Conservation (phyloP, 2,113 vertebrate species). For the Dipodomys merriami region DNA sequence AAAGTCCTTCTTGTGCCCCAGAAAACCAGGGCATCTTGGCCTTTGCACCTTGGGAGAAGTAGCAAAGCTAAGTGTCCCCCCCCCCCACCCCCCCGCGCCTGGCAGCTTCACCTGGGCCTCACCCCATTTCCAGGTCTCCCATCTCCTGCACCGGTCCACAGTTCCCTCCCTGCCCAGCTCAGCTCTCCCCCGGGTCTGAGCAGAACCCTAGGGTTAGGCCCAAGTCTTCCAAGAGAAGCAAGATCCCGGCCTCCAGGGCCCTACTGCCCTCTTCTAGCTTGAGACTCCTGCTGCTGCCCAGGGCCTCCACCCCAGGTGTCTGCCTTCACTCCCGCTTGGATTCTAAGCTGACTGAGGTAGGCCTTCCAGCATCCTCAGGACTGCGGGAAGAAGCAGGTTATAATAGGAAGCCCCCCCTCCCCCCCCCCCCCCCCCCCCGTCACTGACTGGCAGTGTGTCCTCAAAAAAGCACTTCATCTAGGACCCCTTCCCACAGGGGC, state of each 20-base stretch:
- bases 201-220: too few species aligned
- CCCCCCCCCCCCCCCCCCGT: too few species aligned
- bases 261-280: too few species aligned
- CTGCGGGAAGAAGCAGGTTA: accelerated
- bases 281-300: too few species aligned
- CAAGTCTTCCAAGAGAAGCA: not conserved
- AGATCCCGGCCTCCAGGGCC: not conserved
- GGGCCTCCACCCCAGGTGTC: not conserved
- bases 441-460: too few species aligned
- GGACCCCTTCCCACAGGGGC: too few species aligned
- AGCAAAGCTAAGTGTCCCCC: not conserved
- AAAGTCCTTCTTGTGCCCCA: not conserved
- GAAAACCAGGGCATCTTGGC: not conserved
- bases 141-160: not conserved
- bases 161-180: not conserved
- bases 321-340: not conserved
- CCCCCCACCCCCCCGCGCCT: too few species aligned
- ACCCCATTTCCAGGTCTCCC: not conserved
- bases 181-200: not conserved
- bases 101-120: not conserved
- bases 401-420: too few species aligned
- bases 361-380: not conserved
- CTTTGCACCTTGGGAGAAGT: not conserved
- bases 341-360: not conserved
- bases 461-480: too few species aligned